These are phyloP conservation scores for Labrus mixtus DNA, from an alignment of 2,113 vertebrate species.

Conservation along the genomic window DNA sequence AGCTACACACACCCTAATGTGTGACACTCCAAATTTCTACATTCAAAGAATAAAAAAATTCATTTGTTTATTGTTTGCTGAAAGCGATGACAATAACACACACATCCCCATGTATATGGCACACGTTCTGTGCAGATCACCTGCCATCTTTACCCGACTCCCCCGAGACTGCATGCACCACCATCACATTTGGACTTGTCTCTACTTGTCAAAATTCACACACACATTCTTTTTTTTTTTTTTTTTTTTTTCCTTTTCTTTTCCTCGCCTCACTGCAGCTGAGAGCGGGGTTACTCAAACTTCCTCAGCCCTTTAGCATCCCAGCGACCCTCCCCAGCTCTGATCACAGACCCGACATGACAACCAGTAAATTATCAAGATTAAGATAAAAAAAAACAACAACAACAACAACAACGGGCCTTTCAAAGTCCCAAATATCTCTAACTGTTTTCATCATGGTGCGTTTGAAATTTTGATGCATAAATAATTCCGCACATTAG, in stretches of 20 bases:
- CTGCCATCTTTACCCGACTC: conserved; percentile 57
- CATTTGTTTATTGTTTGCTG: conserved; percentile 77
- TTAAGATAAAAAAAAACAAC: neutral
- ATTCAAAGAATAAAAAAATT: conserved; percentile 74
- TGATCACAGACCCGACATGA: conserved; percentile 21
- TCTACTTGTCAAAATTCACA: conserved; percentile 63
- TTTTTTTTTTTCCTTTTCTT: neutral
- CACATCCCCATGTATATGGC: conserved; percentile 29
- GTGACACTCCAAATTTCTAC: conserved; percentile 58
- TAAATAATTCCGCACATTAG: conserved; percentile 20
- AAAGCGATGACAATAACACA: conserved; percentile 46
- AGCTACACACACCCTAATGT: conserved; percentile 11
- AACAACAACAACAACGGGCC: neutral
- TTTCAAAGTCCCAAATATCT: neutral
- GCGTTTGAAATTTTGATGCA: conserved; percentile 24
- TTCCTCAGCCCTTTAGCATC: conserved; percentile 21
- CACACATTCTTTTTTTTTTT: neutral
- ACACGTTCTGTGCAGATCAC: conserved; percentile 51
- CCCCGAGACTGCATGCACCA: conserved; percentile 34
- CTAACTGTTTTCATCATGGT: conserved; percentile 2
- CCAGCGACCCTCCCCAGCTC: conserved; percentile 7
- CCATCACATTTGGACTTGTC: conserved; percentile 48
- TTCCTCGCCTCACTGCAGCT: conserved; percentile 10
- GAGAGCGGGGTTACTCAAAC: conserved; percentile 22
- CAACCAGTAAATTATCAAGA: conserved; percentile 30